Base-by-base conservation (phyloP, 1,140 invertebrate species). In the Lasioglossum albipes region DNA sequence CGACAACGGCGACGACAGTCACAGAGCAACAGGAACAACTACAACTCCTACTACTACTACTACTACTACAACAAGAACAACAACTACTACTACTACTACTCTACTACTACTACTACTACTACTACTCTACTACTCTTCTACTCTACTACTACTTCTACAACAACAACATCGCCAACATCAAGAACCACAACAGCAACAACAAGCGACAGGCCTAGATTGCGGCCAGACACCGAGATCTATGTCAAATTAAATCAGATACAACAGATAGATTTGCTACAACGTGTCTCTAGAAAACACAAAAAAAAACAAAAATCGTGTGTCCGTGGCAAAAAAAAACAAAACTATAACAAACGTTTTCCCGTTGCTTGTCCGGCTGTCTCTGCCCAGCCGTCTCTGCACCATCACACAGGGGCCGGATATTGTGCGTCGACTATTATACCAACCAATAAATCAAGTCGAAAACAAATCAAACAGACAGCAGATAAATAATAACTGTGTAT, bases 101-200 rank as follows among this genome's bases (percentile, higher is more conserved):
- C 75, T 82, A 83, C 88, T 49, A 86, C 84, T 84, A 87, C 81
- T 84, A 70, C 62, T 72, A 86, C 83, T 81, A 82, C 67, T 79
- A 83, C 76, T 75, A 71, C 76, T 62, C 74, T 81, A 74, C 45
- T 45, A 45, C 76, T 62, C 74, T 81, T 70, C 45, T 45, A 45
- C 45, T 49, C 45, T 49, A 49, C 45, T 49, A 79, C 73, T 81
- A 81, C 81, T 73, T 75, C 84, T 84, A 88, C 86, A 84, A 79
- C 82, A 86, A 88, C 84, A 88, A 89, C 83, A 89, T 88, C 83
- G 83, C 64, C 68, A 87, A 87, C 83, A 87, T 87, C 85, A 87
- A 68, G 82, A 88, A 88, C 87, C 86, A 87, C 83, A 87, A 88
- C 80, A 87, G 80, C 84, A 89, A 83, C 82, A 88, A 82, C 76